Conservation (phyloP, 2,888 invertebrate genomes). For the Carpatolechia fugitivella region DNA sequence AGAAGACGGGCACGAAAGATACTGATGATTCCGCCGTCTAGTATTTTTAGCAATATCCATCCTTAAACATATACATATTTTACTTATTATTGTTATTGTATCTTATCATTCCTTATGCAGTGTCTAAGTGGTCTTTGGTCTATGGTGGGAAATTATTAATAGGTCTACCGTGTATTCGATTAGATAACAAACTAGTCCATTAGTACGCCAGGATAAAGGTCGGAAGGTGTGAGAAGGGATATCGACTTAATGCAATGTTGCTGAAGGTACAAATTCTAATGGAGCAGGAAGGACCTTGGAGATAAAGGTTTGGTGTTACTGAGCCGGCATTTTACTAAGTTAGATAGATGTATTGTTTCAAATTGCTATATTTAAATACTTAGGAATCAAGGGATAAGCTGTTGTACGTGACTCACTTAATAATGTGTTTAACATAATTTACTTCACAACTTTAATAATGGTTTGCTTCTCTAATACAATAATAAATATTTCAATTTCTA, state of each 20-base stretch:
- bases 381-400: too few relatives aligned
- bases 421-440: too few relatives aligned
- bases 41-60: too few relatives aligned
- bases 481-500: too few relatives aligned
- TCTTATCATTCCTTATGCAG: neutral
- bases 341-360: neutral
- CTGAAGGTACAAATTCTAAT: conserved; percentile 54
- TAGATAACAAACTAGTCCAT: conserved; percentile 79
- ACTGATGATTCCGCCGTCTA: too few relatives aligned
- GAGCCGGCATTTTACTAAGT: neutral
- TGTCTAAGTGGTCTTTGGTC: neutral
- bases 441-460: too few relatives aligned
- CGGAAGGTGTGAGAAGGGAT: conserved; percentile 32
- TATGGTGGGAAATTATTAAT: conserved; percentile 68
- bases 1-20: too few relatives aligned
- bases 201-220: conserved; percentile 63
- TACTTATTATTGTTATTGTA: too few relatives aligned
- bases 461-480: too few relatives aligned
- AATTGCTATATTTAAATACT: neutral
- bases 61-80: too few relatives aligned
- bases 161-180: conserved; percentile 72
- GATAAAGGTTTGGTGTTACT: conserved; percentile 44
- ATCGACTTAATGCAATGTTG: conserved; percentile 39
- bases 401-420: too few relatives aligned
- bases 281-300: conserved; percentile 52